Evolutionary conservation across 2,113 vertebrate species (phyloP), one percentile per base, ranked within the genome.

Genomic region (Nannobrachium achirus): DNA sequence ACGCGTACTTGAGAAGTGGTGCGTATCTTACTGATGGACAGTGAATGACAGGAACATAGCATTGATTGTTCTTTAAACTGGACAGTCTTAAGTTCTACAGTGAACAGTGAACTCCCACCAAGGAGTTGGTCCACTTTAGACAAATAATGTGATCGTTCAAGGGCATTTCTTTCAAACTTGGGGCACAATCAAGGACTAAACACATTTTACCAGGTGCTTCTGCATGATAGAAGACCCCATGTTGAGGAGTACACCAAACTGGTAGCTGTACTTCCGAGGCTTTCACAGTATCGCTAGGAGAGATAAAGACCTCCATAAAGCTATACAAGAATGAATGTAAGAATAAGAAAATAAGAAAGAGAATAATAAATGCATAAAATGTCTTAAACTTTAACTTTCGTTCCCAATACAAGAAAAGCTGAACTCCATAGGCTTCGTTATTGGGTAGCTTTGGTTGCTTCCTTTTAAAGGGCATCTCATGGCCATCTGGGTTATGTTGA

Each of bases 281-380:
- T n/a, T n/a, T n/a, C 55, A 56, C 65, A 52, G 51, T 33, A 50
- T 75, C 65, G 16, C 33, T 9, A 33, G 3, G 5, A 16, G 59
- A 6, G 15, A 75, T 50, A 2, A 48, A 69, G 5, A 69, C 51
- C 9, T 63, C 8, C 72, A 63, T 69, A 10, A 75, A 68, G 46
- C 25, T 16, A 16, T 39, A 41, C 11, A 51, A 40, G 4, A n/a
- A n/a, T n/a, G n/a, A n/a, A n/a, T n/a, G n/a, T n/a, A n/a, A n/a
- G n/a, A n/a, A n/a, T n/a, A n/a, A n/a, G n/a, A n/a, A n/a, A n/a
- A n/a, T n/a, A n/a, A n/a, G n/a, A n/a, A n/a, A n/a, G n/a, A n/a
- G n/a, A n/a, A n/a, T n/a, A n/a, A n/a, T n/a, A n/a, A n/a, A n/a
- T n/a, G n/a, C n/a, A n/a, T n/a, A n/a, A n/a, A n/a, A n/a, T n/a